These are phyloP conservation scores for Stenolophus ochropezus DNA, from an alignment of 2,888 invertebrate species.

Conservation along the genomic window DNA sequence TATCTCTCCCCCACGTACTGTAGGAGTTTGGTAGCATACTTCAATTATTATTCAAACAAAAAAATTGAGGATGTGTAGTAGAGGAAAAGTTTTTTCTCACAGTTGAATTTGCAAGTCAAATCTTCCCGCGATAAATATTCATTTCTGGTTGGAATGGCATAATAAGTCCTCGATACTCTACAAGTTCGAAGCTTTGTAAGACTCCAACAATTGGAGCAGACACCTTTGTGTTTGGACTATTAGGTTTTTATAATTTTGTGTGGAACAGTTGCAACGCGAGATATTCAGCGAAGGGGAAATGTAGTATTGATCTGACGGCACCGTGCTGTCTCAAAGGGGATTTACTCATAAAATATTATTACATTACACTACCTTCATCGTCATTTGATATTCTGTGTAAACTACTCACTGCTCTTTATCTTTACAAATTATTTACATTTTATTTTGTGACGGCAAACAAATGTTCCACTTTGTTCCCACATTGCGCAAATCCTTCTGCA, in stretches of 20 bases:
- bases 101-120: constrained; percentile 1
- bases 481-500: background rate
- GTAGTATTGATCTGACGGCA: constrained; percentile 36
- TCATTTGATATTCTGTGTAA: constrained; percentile 23
- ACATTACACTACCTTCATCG: constrained; percentile 21
- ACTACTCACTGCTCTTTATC: background rate
- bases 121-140: background rate
- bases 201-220: constrained; percentile 1
- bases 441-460: background rate
- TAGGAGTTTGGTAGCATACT: no score
- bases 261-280: constrained; percentile 47
- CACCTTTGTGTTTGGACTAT: constrained; percentile 48
- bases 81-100: background rate
- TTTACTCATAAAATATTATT: constrained; percentile 43
- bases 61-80: no score
- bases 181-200: constrained; percentile 18
- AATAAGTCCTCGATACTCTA: constrained; percentile 2
- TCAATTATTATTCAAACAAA: no score
- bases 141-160: background rate
- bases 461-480: background rate
- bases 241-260: constrained; percentile 53
- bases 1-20: no score
- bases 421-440: constrained; percentile 13
- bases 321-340: constrained; percentile 26
- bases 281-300: constrained; percentile 47